These are phyloP conservation scores for Cataglyphis altisquamis DNA, from an alignment of 2,888 invertebrate genomes.

Conservation along the genomic window DNA sequence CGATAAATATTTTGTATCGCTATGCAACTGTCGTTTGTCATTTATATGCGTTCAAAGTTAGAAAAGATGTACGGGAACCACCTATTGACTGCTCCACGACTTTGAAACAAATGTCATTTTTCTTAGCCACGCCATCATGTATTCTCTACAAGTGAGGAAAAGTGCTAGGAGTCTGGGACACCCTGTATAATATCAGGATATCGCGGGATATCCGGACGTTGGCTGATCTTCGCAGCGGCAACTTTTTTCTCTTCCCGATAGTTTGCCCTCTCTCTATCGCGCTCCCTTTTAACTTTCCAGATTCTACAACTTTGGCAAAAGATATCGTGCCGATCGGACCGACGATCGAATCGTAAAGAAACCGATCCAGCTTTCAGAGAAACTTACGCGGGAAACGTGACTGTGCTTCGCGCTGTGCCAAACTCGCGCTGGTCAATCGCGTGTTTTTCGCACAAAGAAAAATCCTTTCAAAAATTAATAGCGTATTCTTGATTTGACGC, in stretches of 20 bases:
- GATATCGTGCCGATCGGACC: constrained; percentile 34
- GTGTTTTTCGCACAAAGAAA: constrained; percentile 11
- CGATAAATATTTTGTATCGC: constrained; percentile 4
- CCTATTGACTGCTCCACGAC: constrained; percentile 26
- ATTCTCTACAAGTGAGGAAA: neutral
- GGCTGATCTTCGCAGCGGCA: constrained; percentile 27
- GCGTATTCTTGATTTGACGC: constrained; percentile 21
- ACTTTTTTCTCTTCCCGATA: constrained; percentile 39
- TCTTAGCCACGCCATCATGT: constrained; percentile 23
- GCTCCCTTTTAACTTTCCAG: constrained; percentile 18
- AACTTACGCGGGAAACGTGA: constrained; percentile 45
- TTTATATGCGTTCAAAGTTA: constrained; percentile 21
- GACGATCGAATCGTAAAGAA: constrained; percentile 47
- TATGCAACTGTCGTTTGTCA: constrained; percentile 8
- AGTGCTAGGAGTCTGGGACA: neutral
- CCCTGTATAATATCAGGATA: constrained; percentile 4
- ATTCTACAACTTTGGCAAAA: constrained; percentile 41
- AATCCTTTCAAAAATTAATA: constrained; percentile 31
- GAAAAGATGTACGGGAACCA: neutral
- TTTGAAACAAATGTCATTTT: constrained; percentile 48
- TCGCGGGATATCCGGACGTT: constrained; percentile 11
- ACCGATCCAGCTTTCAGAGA: constrained; percentile 7
- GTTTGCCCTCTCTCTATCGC: constrained; percentile 26
- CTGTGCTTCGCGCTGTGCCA: constrained; percentile 4
- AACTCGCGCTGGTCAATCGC: constrained; percentile 35